Base-by-base conservation (phyloP, 2,888 invertebrate species). In the Leucophenga maculata region DNA sequence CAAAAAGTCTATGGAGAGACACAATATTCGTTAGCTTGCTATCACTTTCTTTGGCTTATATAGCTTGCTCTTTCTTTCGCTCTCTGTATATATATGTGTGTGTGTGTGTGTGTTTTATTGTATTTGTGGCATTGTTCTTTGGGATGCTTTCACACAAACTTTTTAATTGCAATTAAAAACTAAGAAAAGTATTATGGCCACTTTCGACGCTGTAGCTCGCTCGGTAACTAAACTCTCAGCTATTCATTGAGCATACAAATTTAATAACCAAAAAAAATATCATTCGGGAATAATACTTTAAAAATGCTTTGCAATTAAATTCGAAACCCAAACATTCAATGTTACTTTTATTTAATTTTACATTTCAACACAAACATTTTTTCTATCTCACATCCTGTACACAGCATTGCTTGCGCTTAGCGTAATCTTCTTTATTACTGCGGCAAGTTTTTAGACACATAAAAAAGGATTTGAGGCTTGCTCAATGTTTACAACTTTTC, bases 401-500 rank as follows among this genome's bases (percentile, higher is more conserved):
- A 26, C 26, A 26, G 11, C 3, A 11, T 39, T 39, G 8, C 6
- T 32, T 32, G 11, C 8, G 39, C 39, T 39, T 39, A 39, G 39
- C 81, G 79, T 81, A 81, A 81, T 81, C 80, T 81, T 75, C 77
- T 81, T 81, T 81, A 81, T 81, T 82, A 82, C 80, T 81, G 82
- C 80, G 82, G 79, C 82, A 80, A 80, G 82, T 80, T 81, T 82
- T 72, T 70, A 72, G 70, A 71, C 69, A 75, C 82, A 82, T 81
- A 81, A 80, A 81, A 74, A 73, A 75, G 82, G 79, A 81, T 82
- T 80, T 79, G 67, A 48, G 65, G 59, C 65, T 65, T 64, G 44
- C 48, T 22, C 22, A 48, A 65, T 77, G 76, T 77, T 78, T 79
- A 75, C 72, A 75, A 79, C 81, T 80, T 82, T 81, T 77, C 62